Evolutionary conservation across 2,797 vertebrate genomes (phyloP), one percentile per base, ranked within the genome.

Genomic region (Gambelia wislizenii): DNA sequence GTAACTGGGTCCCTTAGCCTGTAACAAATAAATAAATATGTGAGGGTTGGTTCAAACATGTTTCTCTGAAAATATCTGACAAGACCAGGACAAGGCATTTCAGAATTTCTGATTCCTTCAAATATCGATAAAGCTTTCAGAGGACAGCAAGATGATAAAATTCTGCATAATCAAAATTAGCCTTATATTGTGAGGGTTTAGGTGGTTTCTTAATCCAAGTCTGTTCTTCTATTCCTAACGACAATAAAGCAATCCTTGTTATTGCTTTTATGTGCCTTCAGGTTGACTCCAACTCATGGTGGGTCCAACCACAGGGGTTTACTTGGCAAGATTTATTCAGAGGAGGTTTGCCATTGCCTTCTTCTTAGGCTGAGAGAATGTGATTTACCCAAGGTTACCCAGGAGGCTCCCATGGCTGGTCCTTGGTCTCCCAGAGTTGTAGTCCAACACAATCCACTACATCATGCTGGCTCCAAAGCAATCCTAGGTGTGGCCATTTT

Each of bases 401-500:
- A 67, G 9, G 12, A 67, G 64, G 30, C 13, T 67, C 9, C 64
- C 8, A 67, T 67, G 27, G 2, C 64, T 33, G 64, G 64, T n/a
- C n/a, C 27, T 67, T 27, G 64, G 64, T 39, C 39, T 74, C 36
- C 6, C 20, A 22, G 9, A 76, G 42, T 76, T 76, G 8, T 47
- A 44, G 36, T 47, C 12, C 25, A 76, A 30, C 42, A 42, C 39
- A 75, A 44, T 44, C 22, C 72, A 75, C 22, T 22, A 6, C 89
- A 93, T 67, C 64, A 33, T 33, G 64, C 10, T 67, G 64, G 27
- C 30, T 67, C 64, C 64, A 67, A 33, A 87, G 85, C 91, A 92
- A 92, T 94, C 91, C 92, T 91, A 90, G 93, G 95, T 94, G 93
- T 81, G 93, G 93, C 85, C 76, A 83, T 84, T 81, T 92, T n/a